Conservation (phyloP, 2,888 invertebrate species). For the Ophion ellenae region DNA sequence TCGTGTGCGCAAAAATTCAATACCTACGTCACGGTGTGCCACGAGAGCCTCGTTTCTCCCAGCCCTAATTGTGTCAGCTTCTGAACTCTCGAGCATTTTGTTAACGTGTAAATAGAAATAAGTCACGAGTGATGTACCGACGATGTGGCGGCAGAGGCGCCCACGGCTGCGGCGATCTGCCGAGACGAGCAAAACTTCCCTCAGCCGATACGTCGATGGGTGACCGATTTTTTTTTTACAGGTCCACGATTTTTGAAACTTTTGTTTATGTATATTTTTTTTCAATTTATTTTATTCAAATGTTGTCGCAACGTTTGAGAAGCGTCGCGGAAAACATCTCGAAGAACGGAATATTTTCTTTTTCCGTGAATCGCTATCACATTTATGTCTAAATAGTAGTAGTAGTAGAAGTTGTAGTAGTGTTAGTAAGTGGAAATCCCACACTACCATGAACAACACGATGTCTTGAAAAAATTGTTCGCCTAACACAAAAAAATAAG, state of each 20-base stretch:
- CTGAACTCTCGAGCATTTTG: neutral
- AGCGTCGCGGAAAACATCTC: neutral
- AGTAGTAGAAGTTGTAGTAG: neutral
- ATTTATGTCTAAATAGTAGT: neutral
- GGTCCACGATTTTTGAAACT: neutral
- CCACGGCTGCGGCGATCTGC: neutral
- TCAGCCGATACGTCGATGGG: neutral
- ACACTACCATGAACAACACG: too few species aligned
- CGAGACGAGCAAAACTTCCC: neutral
- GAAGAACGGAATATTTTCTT: neutral
- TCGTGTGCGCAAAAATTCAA: slow-evolving; percentile 4
- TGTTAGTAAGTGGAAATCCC: too few species aligned
- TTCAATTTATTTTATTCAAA: neutral
- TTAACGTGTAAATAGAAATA: neutral
- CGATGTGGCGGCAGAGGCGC: neutral
- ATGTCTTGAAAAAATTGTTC: too few species aligned
- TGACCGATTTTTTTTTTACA: neutral
- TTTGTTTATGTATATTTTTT: neutral
- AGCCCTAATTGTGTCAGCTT: neutral
- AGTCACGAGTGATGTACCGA: neutral
- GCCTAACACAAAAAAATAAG: too few species aligned
- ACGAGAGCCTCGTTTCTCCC: neutral
- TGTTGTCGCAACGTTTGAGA: neutral
- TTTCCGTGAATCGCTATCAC: neutral
- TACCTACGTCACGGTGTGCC: neutral